phyloP scores from a whole-genome alignment of 2,888 invertebrate species.

The Apodemia duryi region DNA sequence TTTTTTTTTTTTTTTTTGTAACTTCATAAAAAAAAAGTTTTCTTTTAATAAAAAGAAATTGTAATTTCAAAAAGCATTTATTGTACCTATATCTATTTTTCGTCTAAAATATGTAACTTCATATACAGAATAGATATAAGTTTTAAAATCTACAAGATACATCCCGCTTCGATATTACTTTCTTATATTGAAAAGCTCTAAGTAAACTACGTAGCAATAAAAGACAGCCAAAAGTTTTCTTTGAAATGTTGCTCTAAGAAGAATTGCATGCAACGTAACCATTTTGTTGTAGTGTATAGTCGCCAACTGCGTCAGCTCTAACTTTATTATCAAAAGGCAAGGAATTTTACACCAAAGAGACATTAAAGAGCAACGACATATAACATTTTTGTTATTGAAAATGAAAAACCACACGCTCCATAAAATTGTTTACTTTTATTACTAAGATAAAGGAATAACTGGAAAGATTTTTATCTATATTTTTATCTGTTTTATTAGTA shows the following conservation, averaged over 20 bases:
- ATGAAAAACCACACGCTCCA: background rate
- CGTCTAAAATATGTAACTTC: too few relatives aligned
- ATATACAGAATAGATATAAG: constrained; percentile 17
- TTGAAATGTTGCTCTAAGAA: constrained; percentile 20
- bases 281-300: constrained; percentile 4
- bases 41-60: too few relatives aligned
- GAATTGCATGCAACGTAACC: background rate
- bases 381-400: constrained; percentile 1
- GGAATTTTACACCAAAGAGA: constrained; percentile 7
- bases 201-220: constrained; percentile 25
- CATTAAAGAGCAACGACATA: background rate
- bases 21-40: too few relatives aligned
- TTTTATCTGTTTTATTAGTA: too few relatives aligned
- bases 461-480: background rate
- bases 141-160: constrained; percentile 24
- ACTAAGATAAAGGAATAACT: background rate
- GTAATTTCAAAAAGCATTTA: too few relatives aligned
- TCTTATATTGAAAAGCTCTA: constrained; percentile 24
- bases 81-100: too few relatives aligned
- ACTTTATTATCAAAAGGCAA: constrained; percentile 8
- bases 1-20: too few relatives aligned
- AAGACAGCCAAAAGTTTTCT: constrained; percentile 24
- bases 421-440: background rate
- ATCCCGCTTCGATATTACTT: constrained; percentile 24
- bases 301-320: constrained; percentile 3